Conservation (phyloP, 2,888 invertebrate species). For the Anagyrus pseudococci region DNA sequence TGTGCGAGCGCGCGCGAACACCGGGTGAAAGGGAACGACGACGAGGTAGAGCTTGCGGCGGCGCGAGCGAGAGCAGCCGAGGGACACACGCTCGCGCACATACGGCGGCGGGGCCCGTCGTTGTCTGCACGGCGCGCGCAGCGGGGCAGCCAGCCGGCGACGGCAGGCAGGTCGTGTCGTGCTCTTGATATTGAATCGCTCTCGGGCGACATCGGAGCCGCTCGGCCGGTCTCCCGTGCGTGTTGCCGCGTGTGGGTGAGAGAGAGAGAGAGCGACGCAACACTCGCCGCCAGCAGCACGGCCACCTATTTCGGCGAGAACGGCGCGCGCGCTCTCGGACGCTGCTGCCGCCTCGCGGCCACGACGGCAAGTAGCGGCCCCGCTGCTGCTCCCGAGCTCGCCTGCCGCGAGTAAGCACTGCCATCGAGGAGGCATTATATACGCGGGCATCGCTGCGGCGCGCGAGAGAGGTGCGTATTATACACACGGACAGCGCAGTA, state of each 20-base stretch:
- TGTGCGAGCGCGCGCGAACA: not conserved
- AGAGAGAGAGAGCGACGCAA: conserved; percentile 2
- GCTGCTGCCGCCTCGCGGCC: conserved; percentile 24
- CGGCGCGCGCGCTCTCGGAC: not conserved
- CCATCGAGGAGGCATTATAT: not conserved
- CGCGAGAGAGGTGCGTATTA: not conserved
- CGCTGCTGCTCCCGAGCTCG: not conserved
- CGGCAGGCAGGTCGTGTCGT: conserved; percentile 32
- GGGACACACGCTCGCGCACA: too few relatives aligned
- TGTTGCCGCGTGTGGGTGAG: not conserved
- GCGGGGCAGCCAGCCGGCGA: too few relatives aligned
- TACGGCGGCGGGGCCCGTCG: too few relatives aligned
- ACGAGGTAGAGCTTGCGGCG: too few relatives aligned
- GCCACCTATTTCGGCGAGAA: too few relatives aligned
- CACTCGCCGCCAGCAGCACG: too few relatives aligned
- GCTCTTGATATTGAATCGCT: conserved; percentile 41
- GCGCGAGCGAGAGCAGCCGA: too few relatives aligned
- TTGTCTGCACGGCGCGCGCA: too few relatives aligned
- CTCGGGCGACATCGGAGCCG: conserved; percentile 37
- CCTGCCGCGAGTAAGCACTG: too few relatives aligned
- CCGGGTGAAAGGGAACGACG: too few relatives aligned
- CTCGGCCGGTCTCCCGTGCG: conserved; percentile 9
- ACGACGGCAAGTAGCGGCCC: not conserved
- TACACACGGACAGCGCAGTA: not conserved
- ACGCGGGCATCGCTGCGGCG: not conserved